Evolutionary conservation across 2,113 vertebrate species (phyloP).

Genomic region (crab-eating macaque (Macaca fascicularis)): T2T-MFA8v1.1 NC_088381.1:52883501-52884000

Average conservation of each 20-base stretch:
- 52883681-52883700: not conserved
- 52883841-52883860: not conserved
- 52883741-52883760: conserved; percentile 68
- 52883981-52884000: not conserved
- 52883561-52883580: not conserved
- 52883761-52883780: conserved; percentile 62
- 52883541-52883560: not conserved
- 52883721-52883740: conserved; percentile 52
- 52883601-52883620: not conserved
- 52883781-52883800: conserved; percentile 24
- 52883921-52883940: not conserved
- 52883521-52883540: not conserved
- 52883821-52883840: not conserved
- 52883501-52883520: not conserved
- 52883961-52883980: not conserved
- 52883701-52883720: not conserved
- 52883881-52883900: not conserved
- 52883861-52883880: not conserved
- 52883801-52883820: not conserved
- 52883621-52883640: not conserved
- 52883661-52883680: not conserved
- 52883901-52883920: not conserved
- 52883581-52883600: conserved; percentile 41
- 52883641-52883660: not conserved
- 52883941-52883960: not conserved